These are phyloP conservation scores for Falco concolor DNA, from an alignment of 2,797 vertebrate species.

Conservation along the genomic window DNA sequence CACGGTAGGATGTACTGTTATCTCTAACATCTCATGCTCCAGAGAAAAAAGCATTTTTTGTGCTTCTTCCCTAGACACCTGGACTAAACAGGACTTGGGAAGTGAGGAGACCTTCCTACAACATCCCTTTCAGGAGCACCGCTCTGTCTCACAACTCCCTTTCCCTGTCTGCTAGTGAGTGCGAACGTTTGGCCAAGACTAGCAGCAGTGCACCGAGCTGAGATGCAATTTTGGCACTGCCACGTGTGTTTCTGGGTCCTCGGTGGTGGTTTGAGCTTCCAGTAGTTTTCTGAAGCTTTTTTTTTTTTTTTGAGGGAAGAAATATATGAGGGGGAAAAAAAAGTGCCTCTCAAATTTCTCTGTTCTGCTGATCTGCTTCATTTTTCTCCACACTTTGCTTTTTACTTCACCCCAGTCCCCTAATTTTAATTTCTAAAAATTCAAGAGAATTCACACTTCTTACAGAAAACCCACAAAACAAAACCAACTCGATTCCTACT, in stretches of 20 bases:
- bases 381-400: background rate
- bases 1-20: background rate
- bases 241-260: background rate
- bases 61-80: background rate
- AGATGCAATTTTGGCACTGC: background rate
- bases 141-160: background rate
- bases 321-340: background rate
- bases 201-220: background rate
- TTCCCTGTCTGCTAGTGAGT: background rate
- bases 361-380: background rate
- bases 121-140: background rate
- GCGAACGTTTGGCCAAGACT: background rate
- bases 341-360: background rate
- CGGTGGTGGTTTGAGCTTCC: background rate
- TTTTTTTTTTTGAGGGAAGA: background rate
- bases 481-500: accelerated
- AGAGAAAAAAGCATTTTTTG: background rate
- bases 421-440: background rate
- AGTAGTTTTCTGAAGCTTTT: background rate
- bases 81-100: background rate
- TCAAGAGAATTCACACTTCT: background rate
- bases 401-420: background rate
- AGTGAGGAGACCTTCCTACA: background rate
- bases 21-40: background rate
- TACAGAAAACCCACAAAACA: background rate